Percentiles rank a stretch among this genome's conserved stretches.
Conservation (phyloP, 2,113 vertebrate genomes). For the Eonycteris spelaea region DNA sequence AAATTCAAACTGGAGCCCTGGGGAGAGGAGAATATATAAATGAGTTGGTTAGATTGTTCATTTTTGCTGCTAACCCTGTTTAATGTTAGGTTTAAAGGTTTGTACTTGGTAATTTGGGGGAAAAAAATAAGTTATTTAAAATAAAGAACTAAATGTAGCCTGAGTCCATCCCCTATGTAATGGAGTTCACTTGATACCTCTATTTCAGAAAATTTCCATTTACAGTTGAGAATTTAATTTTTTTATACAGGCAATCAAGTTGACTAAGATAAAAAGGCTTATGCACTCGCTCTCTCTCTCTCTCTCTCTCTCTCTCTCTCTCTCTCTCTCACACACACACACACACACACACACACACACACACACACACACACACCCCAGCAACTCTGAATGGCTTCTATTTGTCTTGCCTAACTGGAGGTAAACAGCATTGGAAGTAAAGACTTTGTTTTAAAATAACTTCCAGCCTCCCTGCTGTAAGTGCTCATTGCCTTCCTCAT, state of each 20-base stretch:
- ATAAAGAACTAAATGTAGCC: neutral
- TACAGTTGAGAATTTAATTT: neutral
- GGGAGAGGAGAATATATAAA: neutral
- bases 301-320: no score
- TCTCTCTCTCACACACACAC: neutral
- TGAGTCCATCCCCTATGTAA: neutral
- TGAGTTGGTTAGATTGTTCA: neutral
- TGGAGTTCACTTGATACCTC: neutral
- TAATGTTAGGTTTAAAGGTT: neutral
- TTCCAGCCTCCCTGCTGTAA: neutral
- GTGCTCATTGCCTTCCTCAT: neutral
- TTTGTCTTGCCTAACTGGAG: neutral
- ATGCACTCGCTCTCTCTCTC: accelerated
- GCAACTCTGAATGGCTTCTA: neutral
- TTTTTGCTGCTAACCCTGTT: neutral
- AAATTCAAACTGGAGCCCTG: neutral
- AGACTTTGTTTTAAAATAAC: neutral
- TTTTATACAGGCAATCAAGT: neutral
- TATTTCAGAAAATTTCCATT: neutral
- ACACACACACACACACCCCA: neutral
- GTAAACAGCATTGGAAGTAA: neutral
- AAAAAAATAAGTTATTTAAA: neutral
- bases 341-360: neutral
- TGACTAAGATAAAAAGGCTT: neutral
- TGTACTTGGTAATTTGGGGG: neutral